Base-by-base conservation (phyloP, 53 echinoderm and acorn worm species). In the Echinarachnius parma region DNA sequence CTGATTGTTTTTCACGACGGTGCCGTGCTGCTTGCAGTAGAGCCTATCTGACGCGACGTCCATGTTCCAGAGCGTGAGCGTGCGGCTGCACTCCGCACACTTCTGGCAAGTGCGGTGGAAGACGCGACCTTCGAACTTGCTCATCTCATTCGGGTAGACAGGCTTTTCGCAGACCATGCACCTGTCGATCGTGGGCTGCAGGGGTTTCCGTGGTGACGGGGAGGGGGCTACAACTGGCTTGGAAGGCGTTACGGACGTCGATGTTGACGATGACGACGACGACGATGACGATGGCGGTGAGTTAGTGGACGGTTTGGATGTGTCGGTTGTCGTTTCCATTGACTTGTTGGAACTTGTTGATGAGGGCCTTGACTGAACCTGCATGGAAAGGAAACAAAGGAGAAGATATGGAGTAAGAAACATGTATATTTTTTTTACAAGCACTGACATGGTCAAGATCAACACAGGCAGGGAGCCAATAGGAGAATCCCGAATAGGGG, bases 131-230 rank as follows among this genome's bases (percentile, higher is more conserved):
- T 92, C 92, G 0, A 84, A 80, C 59, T 87, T 84, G 60, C 81
- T 80, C 92, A 87, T 87, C 82, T 92, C 92, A 10, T 81, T 83
- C 30, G 81, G 36, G 78, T 92, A 92, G 64, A 87, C 92, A 0
- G 77, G 46, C 18, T 60, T 80, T 10, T 75, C 53, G 78, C 92
- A 92, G 39, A 81, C 77, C 34, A 91, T 84, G 75, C 92, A 91
- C 34, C 42, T 56, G 28, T 92, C 91, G 0, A 67, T 77, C 65
- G 83, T 91, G 31, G 86, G 91, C 28, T 68, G 68, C 62, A 91
- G 86, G 45, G 81, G 60, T 34, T 75, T 75, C 16, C 64, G 74
- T 28, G 69, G 0, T 21, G 74, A 34, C 14, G 54, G 28, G 4
- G 48, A 37, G n/a, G n/a, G n/a, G n/a, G n/a, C n/a, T n/a, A n/a